These are phyloP conservation scores for Melitaea cinxia DNA, from an alignment of 1,140 invertebrate genomes.

Conservation along the genomic window DNA sequence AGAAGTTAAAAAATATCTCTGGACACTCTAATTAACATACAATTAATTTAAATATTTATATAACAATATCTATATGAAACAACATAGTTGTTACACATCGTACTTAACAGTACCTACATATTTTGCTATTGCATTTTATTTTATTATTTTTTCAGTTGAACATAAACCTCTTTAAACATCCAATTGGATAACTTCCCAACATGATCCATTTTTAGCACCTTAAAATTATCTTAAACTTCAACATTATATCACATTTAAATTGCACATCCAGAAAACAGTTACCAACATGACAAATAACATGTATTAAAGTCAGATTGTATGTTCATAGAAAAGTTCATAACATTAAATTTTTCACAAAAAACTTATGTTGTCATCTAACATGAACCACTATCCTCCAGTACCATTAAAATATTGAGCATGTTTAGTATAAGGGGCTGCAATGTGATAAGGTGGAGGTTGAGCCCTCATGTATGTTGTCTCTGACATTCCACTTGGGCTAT, in stretches of 20 bases:
- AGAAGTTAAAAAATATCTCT: slow-evolving; percentile 32
- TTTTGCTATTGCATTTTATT: slow-evolving; percentile 45
- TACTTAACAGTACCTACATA: slow-evolving; percentile 71
- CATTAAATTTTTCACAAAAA: slow-evolving; percentile 34
- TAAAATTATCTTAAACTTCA: slow-evolving; percentile 60
- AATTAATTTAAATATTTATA: slow-evolving; percentile 33
- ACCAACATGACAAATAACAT: slow-evolving; percentile 42
- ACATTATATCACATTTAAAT: slow-evolving; percentile 76
- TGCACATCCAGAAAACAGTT: slow-evolving; percentile 70
- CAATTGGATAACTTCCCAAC: slow-evolving; percentile 48
- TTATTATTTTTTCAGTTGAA: slow-evolving; percentile 31
- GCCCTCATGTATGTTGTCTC: slow-evolving; percentile 63
- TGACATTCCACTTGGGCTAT: slow-evolving; percentile 63
- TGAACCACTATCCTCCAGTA: slow-evolving; percentile 69
- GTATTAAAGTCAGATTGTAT: slow-evolving; percentile 29
- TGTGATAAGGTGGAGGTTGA: slow-evolving; percentile 79
- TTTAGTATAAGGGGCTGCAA: slow-evolving; percentile 81
- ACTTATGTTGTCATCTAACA: slow-evolving; percentile 14
- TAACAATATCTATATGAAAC: slow-evolving; percentile 54
- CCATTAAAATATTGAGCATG: slow-evolving; percentile 82
- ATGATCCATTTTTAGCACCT: slow-evolving; percentile 75
- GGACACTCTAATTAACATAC: slow-evolving; percentile 32
- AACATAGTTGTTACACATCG: slow-evolving; percentile 77
- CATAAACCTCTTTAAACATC: slow-evolving; percentile 42
- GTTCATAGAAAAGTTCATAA: slow-evolving; percentile 34